Conservation (phyloP, 2,797 vertebrate genomes). For the Lagorchestes hirsutus region DNA sequence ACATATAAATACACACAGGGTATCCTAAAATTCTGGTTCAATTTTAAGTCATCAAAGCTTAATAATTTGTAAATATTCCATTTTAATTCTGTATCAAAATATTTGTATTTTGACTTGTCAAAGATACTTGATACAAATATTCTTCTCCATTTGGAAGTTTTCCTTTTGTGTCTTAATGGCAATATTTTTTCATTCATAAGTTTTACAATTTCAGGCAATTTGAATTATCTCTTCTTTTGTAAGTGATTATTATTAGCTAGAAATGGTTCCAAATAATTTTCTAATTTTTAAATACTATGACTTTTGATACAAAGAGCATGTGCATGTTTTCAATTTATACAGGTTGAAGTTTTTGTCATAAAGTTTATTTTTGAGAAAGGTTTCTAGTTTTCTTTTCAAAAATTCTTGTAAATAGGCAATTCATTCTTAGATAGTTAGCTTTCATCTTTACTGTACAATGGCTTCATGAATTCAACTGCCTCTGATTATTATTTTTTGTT, state of each 20-base stretch:
- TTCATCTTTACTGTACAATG: background rate
- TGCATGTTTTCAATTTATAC: background rate
- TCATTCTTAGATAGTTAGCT: background rate
- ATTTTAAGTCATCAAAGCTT: background rate
- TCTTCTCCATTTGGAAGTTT: background rate
- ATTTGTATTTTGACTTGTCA: background rate
- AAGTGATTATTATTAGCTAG: background rate
- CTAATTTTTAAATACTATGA: background rate
- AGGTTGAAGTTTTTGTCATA: background rate
- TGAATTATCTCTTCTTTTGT: background rate
- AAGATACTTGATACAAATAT: background rate
- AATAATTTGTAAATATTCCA: background rate
- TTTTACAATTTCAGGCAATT: background rate
- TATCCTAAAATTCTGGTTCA: background rate
- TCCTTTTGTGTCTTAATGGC: background rate
- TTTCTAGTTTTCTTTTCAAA: background rate
- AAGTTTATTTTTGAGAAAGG: background rate
- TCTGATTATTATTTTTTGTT: background rate
- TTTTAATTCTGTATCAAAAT: background rate
- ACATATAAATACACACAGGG: background rate
- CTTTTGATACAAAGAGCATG: background rate
- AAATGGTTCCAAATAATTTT: background rate
- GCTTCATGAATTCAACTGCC: background rate
- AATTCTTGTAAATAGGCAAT: background rate
- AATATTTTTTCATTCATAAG: background rate